Conservation (phyloP, 30 jellyfish, hydroid and myxozoan species). For the Calvadosia cruxmelitensis region DNA sequence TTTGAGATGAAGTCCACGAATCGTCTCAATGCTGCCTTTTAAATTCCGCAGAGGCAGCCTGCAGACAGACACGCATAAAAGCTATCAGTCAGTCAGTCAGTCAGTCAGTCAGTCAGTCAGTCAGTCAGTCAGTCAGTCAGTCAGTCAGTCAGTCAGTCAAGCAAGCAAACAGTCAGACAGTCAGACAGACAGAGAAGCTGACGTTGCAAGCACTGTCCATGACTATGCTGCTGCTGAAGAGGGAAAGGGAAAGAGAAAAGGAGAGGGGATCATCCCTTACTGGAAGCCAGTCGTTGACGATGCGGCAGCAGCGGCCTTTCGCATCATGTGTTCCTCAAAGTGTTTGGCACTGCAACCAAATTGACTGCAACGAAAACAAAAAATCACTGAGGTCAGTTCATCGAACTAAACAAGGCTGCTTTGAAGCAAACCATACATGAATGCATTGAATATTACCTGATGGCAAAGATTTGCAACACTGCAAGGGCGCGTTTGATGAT, state of each 20-base stretch:
- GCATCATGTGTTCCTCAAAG: conserved; percentile 93
- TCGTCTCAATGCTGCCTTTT: conserved; percentile 41
- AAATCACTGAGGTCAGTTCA: neutral
- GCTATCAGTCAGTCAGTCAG: no score
- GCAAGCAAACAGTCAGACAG: no score
- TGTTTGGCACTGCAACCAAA: conserved; percentile 98
- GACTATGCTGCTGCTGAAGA: no score
- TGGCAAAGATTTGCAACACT: conserved; percentile 75
- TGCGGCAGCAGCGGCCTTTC: conserved; percentile 60
- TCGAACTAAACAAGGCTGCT: neutral
- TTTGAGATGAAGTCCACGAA: conserved; percentile 39
- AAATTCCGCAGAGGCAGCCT: conserved; percentile 36
- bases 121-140: no score
- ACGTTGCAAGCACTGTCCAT: no score
- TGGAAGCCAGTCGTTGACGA: conserved; percentile 65
- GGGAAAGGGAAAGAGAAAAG: no score
- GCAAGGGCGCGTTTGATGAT: conserved; percentile 82
- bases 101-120: no score
- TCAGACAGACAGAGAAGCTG: no score
- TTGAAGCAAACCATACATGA: neutral
- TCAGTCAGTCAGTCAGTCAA: no score
- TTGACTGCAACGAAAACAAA: conserved; percentile 49
- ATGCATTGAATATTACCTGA: conserved; percentile 27
- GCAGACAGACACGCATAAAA: no score
- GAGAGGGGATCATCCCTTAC: no score